These are phyloP conservation scores for Promerops cafer DNA, from an alignment of 2,113 vertebrate species.

Conservation along the genomic window DNA sequence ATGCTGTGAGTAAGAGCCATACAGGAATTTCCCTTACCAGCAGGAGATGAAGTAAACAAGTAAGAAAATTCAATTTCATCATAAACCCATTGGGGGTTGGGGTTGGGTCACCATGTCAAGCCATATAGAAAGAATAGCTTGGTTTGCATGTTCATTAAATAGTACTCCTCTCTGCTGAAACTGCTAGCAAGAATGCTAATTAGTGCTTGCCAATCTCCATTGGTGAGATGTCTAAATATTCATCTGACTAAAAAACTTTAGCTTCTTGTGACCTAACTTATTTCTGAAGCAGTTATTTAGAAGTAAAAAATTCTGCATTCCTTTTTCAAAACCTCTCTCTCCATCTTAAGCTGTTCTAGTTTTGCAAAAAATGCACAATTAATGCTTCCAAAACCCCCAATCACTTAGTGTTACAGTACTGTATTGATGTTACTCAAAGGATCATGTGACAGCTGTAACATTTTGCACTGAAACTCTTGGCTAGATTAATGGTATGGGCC, in stretches of 20 bases:
- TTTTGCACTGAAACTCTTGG: background rate
- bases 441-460: background rate
- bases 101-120: slow-evolving; percentile 5
- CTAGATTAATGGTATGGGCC: background rate
- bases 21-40: slow-evolving; percentile 45
- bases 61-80: slow-evolving; percentile 28
- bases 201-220: background rate
- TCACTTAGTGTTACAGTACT: background rate
- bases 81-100: background rate
- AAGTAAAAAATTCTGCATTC: background rate
- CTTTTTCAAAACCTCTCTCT: background rate
- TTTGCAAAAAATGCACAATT: background rate
- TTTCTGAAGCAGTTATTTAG: background rate
- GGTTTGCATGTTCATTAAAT: slow-evolving; percentile 3
- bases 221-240: background rate
- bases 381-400: background rate
- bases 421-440: background rate
- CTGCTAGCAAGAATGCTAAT: background rate
- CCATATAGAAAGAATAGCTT: background rate
- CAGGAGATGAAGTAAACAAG: slow-evolving; percentile 34
- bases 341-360: background rate
- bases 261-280: background rate
- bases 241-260: background rate
- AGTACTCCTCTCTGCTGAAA: background rate
- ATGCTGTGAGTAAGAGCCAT: background rate